These are phyloP conservation scores for Lymantria dispar DNA, from an alignment of 2,888 invertebrate genomes.

Conservation along the genomic window DNA sequence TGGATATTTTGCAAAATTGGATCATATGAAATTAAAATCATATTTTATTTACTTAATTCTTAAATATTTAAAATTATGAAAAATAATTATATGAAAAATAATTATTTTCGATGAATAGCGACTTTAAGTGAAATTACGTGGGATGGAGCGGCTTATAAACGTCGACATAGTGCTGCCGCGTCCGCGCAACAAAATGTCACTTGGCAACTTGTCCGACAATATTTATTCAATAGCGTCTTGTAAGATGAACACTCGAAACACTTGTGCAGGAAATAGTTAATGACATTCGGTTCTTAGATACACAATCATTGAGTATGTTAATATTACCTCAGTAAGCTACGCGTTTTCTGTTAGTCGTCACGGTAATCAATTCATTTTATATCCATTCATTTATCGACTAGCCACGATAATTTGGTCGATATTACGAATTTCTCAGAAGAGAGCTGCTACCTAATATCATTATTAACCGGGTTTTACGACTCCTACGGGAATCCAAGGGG, in stretches of 20 bases:
- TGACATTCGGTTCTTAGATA: slow-evolving; percentile 73
- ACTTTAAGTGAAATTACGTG: slow-evolving; percentile 57
- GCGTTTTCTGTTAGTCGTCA: slow-evolving; percentile 35
- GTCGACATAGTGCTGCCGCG: slow-evolving; percentile 27
- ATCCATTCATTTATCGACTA: slow-evolving; percentile 23
- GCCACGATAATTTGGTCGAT: no score
- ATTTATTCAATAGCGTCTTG: slow-evolving; percentile 74
- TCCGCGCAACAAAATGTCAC: slow-evolving; percentile 69
- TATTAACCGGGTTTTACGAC: no score
- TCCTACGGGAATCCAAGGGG: no score
- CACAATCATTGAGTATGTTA: slow-evolving; percentile 64
- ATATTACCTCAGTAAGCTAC: slow-evolving; percentile 53
- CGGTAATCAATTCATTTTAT: slow-evolving; percentile 67
- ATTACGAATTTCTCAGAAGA: no score
- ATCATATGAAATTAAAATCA: background rate
- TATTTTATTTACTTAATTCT: background rate
- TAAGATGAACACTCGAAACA: slow-evolving; percentile 69
- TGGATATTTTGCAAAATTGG: no score
- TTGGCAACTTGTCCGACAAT: slow-evolving; percentile 75
- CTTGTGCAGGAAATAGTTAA: slow-evolving; percentile 73
- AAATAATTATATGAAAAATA: background rate
- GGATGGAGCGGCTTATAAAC: slow-evolving; percentile 38
- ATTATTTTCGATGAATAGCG: slow-evolving; percentile 43
- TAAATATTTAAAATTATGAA: background rate
- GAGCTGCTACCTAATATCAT: no score